These are phyloP conservation scores for Entomyzon cyanotis DNA, from an alignment of 2,113 vertebrate genomes.

Conservation along the genomic window DNA sequence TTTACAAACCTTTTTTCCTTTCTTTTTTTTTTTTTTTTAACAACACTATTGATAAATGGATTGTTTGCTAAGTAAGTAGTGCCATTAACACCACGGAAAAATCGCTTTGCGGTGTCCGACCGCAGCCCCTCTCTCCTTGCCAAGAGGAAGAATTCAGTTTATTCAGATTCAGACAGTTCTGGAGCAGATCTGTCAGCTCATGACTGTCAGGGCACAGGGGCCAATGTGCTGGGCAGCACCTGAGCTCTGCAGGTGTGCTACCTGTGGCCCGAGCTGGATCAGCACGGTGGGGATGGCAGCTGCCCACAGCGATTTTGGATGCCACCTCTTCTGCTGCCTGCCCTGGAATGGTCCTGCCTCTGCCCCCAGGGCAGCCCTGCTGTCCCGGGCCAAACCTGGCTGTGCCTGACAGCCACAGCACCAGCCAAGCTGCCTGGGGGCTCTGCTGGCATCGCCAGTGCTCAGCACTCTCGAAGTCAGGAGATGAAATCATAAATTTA, in stretches of 20 bases:
- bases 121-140: neutral
- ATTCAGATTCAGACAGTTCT: fast-evolving
- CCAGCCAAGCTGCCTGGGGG: neutral
- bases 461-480: constrained; percentile 83
- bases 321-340: neutral
- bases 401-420: neutral
- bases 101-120: fast-evolving
- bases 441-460: constrained; percentile 62
- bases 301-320: neutral
- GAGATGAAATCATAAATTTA: constrained; percentile 94
- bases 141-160: neutral
- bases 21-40: neutral
- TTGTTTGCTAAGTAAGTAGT: constrained; percentile 38
- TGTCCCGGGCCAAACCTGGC: neutral
- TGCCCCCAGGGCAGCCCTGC: neutral
- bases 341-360: neutral
- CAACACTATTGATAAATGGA: constrained; percentile 54
- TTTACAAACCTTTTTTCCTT: constrained; percentile 22
- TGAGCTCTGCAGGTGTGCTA: neutral
- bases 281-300: neutral
- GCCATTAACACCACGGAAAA: neutral
- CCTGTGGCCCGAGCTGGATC: fast-evolving
- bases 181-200: neutral
- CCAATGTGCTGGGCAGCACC: fast-evolving
- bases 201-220: neutral